phyloP scores from a whole-genome alignment of 2,797 vertebrate genomes.

The Prionace glauca region DNA sequence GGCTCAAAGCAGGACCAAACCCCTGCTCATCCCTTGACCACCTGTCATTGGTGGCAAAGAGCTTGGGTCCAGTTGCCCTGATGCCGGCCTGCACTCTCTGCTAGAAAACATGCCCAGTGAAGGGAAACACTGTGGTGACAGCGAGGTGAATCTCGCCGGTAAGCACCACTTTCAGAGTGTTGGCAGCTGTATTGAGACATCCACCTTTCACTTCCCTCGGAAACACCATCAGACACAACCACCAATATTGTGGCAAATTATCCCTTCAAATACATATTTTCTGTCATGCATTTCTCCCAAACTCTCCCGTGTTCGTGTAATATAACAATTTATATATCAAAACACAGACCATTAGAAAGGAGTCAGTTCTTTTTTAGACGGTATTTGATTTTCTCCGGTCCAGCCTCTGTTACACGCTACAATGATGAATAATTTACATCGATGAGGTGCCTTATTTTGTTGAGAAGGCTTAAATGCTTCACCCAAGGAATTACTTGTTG shows the following conservation, averaged over 20 bases:
- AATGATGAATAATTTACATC: background rate
- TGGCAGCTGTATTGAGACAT: background rate
- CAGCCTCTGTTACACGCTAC: background rate
- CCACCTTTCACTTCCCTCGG: background rate
- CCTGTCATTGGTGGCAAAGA: background rate
- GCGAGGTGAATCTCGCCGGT: background rate
- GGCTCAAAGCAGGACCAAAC: background rate
- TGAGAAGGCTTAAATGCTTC: no score
- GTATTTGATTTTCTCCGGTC: background rate
- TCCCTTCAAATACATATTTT: background rate
- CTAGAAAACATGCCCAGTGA: background rate
- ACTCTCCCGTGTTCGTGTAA: background rate
- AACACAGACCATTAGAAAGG: background rate
- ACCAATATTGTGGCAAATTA: background rate
- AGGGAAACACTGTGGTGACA: background rate
- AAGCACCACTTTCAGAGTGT: background rate
- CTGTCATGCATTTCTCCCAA: background rate
- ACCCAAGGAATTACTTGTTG: background rate
- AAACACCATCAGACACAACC: background rate
- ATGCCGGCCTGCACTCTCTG: background rate
- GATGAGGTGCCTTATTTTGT: background rate
- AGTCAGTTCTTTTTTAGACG: background rate
- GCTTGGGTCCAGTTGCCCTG: background rate
- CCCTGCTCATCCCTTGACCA: background rate
- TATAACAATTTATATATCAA: background rate